Base-by-base conservation (phyloP, 1,140 invertebrate genomes). In the Andricus grossulariae region DNA sequence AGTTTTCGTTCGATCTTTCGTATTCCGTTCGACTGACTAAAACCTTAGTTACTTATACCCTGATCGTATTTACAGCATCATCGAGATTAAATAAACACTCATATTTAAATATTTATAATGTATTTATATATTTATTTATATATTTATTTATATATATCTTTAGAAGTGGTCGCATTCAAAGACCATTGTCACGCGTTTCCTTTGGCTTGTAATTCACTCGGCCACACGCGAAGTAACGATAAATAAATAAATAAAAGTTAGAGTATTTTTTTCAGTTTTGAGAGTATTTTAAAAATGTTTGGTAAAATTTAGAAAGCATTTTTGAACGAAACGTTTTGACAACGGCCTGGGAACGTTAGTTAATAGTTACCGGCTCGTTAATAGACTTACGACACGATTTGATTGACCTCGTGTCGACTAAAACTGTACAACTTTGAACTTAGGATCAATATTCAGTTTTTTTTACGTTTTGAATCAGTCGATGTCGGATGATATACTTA, bases 61-160 rank as follows among this genome's bases (percentile, higher is more conserved):
- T 88, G 87, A 84, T 88, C 81, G 76, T 90, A 88, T 90, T 84
- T 89, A 90, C 88, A 90, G 60, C 78, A 78, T 73, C 79, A 76
- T 81, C 80, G 76, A 75, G 78, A 75, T 80, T 80, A 81, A 83
- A 81, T 79, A 82, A 77, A 80, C 78, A 80, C 77, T 50, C 70
- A 78, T 51, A 50, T 52, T 77, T 77, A 54, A 78, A 66, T 66
- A 66, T 45, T 79, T 76, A 78, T 77, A 80, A 80, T 82, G 50
- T 82, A 82, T 73, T 75, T 72, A 25, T 55, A 55, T 75, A 57
- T 76, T 57, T 66, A 66, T 66, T 66, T 66, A 66, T 66, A 39
- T 66, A 66, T 66, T 39, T 66, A 66, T 66, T 45, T 66, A 66
- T 66, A 39, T 66, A 79, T 21, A 79, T 70, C 73, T 73, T 77